Conservation (phyloP, 2,113 vertebrate genomes). For the Sebastes schlegelii region DNA sequence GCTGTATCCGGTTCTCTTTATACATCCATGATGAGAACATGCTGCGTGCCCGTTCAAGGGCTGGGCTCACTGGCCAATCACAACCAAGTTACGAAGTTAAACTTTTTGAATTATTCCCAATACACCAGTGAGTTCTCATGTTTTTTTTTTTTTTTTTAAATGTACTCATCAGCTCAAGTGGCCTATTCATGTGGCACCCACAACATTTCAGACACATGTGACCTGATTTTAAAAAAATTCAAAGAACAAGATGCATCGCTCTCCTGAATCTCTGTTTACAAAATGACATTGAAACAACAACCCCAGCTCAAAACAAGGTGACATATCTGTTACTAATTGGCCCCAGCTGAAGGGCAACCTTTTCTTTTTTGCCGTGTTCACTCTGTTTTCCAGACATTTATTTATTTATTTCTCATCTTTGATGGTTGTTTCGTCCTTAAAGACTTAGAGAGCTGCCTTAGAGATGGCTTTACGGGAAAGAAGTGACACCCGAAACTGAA, state of each 20-base stretch:
- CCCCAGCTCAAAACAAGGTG: neutral
- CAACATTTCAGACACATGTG: slow-evolving; percentile 15
- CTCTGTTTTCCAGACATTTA: neutral
- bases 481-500: slow-evolving; percentile 7
- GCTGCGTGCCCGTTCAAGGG: too few species aligned
- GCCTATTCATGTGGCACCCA: slow-evolving; percentile 17
- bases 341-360: neutral
- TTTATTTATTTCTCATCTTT: slow-evolving; percentile 29
- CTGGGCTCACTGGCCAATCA: too few species aligned
- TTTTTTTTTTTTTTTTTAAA: neutral
- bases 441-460: neutral
- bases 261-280: slow-evolving; percentile 9
- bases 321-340: slow-evolving; percentile 13
- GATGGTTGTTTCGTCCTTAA: neutral
- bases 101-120: too few species aligned
- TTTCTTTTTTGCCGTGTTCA: slow-evolving; percentile 13
- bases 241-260: neutral
- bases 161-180: neutral
- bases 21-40: too few species aligned
- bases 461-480: neutral
- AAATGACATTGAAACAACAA: neutral
- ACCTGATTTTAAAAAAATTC: slow-evolving; percentile 9
- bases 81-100: too few species aligned
- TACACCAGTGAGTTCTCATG: neutral
- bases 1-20: too few species aligned